Base-by-base conservation (phyloP, 1,140 invertebrate species). In the Halictus rubicundus region DNA sequence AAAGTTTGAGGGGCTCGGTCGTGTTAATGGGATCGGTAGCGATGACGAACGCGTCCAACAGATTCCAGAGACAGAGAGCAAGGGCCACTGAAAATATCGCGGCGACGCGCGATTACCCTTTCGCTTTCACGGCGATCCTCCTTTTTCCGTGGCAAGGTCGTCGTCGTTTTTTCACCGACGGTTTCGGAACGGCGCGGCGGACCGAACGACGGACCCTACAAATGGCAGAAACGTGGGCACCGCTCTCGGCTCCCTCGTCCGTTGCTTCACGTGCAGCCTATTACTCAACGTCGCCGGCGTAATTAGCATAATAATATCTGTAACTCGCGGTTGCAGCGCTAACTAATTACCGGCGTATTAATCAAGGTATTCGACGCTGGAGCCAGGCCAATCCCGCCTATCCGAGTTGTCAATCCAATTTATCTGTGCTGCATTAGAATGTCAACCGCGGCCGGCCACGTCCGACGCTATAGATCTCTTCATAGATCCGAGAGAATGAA, bases 281-380 rank as follows among this genome's bases (percentile, higher is more conserved):
- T 88, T 88, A 88, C 82, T 88, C 88, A 88, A 88, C 85, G 88
- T 88, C 88, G 65, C 71, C 80, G 72, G 75, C 87, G 87, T 88
- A 88, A 88, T 88, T 88, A 88, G 88, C 88, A 88, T 88, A 88
- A 88, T 88, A 88, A 88, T 88, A 88, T 88, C 87, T 88, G 87
- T 88, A 88, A 88, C 88, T 88, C 85, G 83, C 87, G 83, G 85
- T 88, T 88, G 88, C 81, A 88, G 61, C 88, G 87, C 79, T 87
- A 88, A 88, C 87, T 88, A 88, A 88, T 88, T 88, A 87, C 85
- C 81, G 80, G 77, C 68, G 65, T 83, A 85, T 88, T 88, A 88
- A 88, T 88, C 87, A 88, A 88, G 83, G 83, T 75, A 87, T 86
- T 87, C 82, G 87, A 88, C 69, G 80, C 82, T 86, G 83, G 83